These are phyloP conservation scores for Petrosia ficiformis DNA, from an alignment of 37 sponge, comb jelly and placozoan species.

Conservation along the genomic window DNA sequence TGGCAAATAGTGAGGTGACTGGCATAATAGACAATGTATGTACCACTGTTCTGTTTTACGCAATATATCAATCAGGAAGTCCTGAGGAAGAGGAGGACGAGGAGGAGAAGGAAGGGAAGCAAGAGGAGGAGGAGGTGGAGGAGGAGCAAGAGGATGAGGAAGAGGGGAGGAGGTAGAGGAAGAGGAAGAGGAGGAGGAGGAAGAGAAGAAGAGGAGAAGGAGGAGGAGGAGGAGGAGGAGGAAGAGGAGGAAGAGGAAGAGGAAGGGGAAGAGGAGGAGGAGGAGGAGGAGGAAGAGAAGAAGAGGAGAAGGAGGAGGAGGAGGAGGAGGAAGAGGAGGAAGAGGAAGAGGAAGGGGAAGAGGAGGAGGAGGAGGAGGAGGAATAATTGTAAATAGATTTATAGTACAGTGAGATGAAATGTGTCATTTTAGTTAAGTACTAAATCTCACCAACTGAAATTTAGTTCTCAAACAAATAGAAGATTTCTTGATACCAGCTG, in stretches of 20 bases:
- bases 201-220: too few relatives aligned
- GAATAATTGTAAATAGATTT: not conserved
- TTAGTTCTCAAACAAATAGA: constrained; percentile 92
- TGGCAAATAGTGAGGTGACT: constrained; percentile 68
- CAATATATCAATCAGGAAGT: constrained; percentile 76
- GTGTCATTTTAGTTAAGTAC: not conserved
- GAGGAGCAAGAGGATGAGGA: too few relatives aligned
- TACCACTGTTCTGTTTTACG: constrained; percentile 88
- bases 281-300: not conserved
- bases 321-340: not conserved
- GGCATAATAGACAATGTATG: constrained; percentile 90
- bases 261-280: not conserved
- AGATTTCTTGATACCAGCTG: constrained; percentile 82
- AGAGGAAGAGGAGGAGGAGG: too few relatives aligned
- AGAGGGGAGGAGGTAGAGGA: too few relatives aligned
- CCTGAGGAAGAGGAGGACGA: too few relatives aligned
- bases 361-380: not conserved
- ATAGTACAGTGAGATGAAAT: too few relatives aligned
- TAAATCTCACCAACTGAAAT: constrained; percentile 83
- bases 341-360: not conserved
- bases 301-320: not conserved
- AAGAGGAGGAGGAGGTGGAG: too few relatives aligned
- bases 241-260: not conserved
- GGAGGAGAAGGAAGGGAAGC: not conserved
- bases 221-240: too few relatives aligned